phyloP scores from a whole-genome alignment of 2,113 vertebrate genomes.

The Sturnus vulgaris region DNA sequence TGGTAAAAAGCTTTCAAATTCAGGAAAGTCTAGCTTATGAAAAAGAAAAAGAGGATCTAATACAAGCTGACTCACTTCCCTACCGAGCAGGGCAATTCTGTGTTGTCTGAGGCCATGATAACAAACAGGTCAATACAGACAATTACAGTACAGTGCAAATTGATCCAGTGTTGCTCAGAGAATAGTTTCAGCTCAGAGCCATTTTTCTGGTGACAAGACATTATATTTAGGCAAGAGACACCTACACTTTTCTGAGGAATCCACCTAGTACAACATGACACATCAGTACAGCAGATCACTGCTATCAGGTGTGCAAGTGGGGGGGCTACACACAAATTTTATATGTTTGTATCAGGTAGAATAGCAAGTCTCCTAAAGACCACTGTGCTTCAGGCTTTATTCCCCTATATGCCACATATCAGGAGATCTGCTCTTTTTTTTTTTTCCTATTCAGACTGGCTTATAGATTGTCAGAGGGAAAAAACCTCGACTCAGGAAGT shows the following conservation, averaged over 20 bases:
- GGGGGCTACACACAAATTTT: not conserved
- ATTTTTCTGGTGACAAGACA: not conserved
- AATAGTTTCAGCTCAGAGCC: not conserved
- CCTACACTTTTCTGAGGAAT: not conserved
- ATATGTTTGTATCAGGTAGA: not conserved
- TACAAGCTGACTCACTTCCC: constrained; percentile 57
- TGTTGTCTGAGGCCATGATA: not conserved
- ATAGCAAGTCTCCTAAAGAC: not conserved
- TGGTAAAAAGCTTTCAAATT: constrained; percentile 48
- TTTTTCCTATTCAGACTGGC: not conserved
- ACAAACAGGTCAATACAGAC: constrained; percentile 14
- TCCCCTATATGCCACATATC: not conserved
- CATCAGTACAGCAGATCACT: not conserved
- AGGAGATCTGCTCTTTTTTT: not conserved
- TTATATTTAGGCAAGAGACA: not conserved
- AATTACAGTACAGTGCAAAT: not conserved
- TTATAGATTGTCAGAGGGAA: not conserved
- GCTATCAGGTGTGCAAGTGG: not conserved
- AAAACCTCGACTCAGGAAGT: not conserved
- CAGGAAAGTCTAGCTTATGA: constrained; percentile 55
- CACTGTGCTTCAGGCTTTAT: not conserved
- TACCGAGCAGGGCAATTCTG: not conserved
- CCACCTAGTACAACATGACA: not conserved
- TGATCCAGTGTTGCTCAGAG: not conserved
- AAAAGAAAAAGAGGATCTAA: constrained; percentile 64